Evolutionary conservation across 1,140 invertebrate genomes (phyloP), one percentile per base, ranked within the genome.

Genomic region (Metopolophium dirhodum): DNA sequence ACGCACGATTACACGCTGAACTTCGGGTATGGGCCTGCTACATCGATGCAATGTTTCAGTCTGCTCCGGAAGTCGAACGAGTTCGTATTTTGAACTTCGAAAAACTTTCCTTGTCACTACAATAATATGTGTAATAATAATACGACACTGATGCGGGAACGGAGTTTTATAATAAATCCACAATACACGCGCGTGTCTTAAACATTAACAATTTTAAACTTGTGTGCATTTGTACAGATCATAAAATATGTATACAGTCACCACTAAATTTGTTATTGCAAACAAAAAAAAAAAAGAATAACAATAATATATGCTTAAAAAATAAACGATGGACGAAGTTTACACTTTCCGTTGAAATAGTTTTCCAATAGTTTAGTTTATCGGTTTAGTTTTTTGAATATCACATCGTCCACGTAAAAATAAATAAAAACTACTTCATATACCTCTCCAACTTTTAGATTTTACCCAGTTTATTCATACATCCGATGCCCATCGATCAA

Each of bases 401-500:
- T 26, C 49, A 89, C 9, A 11, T 35, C 26, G 2, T n/a, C 0
- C 6, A 22, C 0, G 7, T 18, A 18, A 90, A 20, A 90, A 54
- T 30, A 90, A 90, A 41, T 41, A 41, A 41, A 41, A 90, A 90
- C 14, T 1, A 90, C 8, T n/a, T 11, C 30, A 18, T 18, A 47
- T 18, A 47, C 6, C 30, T 37, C 8, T 0, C 85, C 18, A 35
- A 26, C 8, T 91, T 20, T n/a, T 26, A 30, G 45, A 37, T 88
- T 77, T 47, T n/a, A 23, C 26, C 47, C 7, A 37, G 77, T 83
- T 83, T 37, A 41, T 35, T 83, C 47, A 51, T 83, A 91, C 61
- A 35, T 51, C 77, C 77, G 77, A 9, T 41, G 8, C 35, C 22
- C 47, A 54, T 92, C 77, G 91, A 92, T 92, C 91, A 92, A 54